A percentile compares a stretch with the other conserved stretches of the same genome.
Evolutionary conservation across 2,797 vertebrate species (phyloP).

Genomic region (Petrocephalus sullivani): DNA sequence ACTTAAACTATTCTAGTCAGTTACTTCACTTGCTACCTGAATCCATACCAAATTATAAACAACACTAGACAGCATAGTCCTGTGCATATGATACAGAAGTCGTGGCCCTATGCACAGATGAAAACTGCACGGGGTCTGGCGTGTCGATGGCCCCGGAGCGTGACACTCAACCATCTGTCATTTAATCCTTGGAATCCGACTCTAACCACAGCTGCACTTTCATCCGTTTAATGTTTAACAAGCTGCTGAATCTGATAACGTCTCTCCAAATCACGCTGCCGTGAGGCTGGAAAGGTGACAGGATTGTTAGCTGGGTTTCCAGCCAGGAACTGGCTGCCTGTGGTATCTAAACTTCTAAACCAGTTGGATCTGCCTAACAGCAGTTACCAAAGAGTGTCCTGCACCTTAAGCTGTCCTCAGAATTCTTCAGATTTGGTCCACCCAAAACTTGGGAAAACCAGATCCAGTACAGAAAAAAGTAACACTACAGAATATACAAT

Average conservation of each 20-base stretch:
- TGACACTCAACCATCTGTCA: neutral
- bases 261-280: neutral
- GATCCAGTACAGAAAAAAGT: neutral
- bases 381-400: neutral
- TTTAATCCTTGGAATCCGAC: constrained; percentile 26
- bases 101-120: neutral
- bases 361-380: neutral
- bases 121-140: neutral
- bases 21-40: neutral
- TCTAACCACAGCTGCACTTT: constrained; percentile 37
- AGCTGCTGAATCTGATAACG: constrained; percentile 44
- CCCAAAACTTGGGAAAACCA: neutral
- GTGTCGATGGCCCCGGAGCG: neutral
- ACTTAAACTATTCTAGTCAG: neutral
- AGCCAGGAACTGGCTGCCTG: neutral
- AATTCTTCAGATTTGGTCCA: neutral
- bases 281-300: neutral
- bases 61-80: neutral
- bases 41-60: neutral
- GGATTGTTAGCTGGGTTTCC: neutral
- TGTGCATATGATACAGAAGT: neutral
- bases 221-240: constrained; percentile 54
- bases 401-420: neutral
- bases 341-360: neutral
- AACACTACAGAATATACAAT: neutral